Conservation (phyloP, 2,888 invertebrate genomes). For the Pimpla rufipes region DNA sequence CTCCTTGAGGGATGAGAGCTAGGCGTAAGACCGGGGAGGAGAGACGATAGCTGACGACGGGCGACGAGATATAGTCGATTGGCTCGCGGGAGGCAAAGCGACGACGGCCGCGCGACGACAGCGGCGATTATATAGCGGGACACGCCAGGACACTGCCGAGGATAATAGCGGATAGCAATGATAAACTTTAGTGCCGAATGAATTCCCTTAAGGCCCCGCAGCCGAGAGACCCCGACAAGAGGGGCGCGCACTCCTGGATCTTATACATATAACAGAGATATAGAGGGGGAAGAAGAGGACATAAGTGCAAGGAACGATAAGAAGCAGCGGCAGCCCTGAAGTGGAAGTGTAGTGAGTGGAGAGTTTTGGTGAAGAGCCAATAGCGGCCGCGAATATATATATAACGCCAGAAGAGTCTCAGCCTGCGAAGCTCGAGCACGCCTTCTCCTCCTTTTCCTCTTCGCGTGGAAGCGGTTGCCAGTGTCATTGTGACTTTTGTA, state of each 20-base stretch:
- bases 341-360: slow-evolving; percentile 26
- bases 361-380: slow-evolving; percentile 59
- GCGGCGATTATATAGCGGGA: slow-evolving; percentile 5
- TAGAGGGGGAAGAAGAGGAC: neutral
- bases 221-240: neutral
- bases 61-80: slow-evolving; percentile 29
- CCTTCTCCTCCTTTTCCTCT: slow-evolving; percentile 42
- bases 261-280: neutral
- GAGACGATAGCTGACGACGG: neutral
- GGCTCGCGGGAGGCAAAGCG: neutral
- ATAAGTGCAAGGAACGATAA: neutral
- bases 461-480: slow-evolving; percentile 36
- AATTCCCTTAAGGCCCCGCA: neutral
- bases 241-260: neutral
- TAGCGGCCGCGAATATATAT: slow-evolving; percentile 34
- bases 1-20: neutral
- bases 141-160: neutral
- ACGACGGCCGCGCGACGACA: neutral
- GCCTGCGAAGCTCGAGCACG: slow-evolving; percentile 25
- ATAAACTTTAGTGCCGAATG: slow-evolving; percentile 27
- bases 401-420: slow-evolving; percentile 14
- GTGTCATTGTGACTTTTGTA: slow-evolving; percentile 44
- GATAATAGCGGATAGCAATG: slow-evolving; percentile 5
- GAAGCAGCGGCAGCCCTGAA: slow-evolving; percentile 5
- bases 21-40: neutral